Evolutionary conservation across 1,140 invertebrate genomes (phyloP).

Genomic region (Mya arenaria): DNA sequence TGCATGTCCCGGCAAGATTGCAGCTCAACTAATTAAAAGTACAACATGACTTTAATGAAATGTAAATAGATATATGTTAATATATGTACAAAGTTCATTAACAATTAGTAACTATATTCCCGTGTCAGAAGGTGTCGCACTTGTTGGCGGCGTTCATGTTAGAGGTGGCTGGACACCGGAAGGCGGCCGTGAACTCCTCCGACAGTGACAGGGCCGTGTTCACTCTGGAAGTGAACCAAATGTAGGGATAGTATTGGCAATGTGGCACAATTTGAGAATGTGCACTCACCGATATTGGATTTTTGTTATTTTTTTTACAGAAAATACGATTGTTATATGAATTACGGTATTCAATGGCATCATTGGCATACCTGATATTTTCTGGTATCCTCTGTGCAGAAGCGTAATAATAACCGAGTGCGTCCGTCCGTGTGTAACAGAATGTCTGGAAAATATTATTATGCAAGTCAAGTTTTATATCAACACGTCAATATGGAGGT

Average conservation of each 20-base stretch:
- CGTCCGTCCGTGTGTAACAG: slow-evolving; percentile 36
- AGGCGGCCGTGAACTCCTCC: slow-evolving; percentile 34
- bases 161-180: slow-evolving; percentile 32
- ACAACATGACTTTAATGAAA: too few species aligned
- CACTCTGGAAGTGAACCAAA: slow-evolving; percentile 43
- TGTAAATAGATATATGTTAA: too few species aligned
- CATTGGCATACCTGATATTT: slow-evolving; percentile 30
- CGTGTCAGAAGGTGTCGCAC: slow-evolving; percentile 26
- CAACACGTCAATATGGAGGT: too few species aligned
- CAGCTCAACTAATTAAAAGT: too few species aligned
- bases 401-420: slow-evolving; percentile 31
- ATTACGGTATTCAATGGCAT: not conserved
- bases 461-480: too few species aligned
- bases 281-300: not conserved
- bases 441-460: slow-evolving; percentile 39
- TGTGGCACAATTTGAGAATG: not conserved
- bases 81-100: too few species aligned
- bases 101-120: too few species aligned
- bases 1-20: too few species aligned
- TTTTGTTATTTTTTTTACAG: too few species aligned
- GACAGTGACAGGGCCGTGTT: slow-evolving; percentile 39
- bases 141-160: slow-evolving; percentile 27
- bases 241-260: too few species aligned
- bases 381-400: slow-evolving; percentile 8
- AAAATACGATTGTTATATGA: too few species aligned